Conservation (phyloP, 2,797 vertebrate species). For the Uromys caudimaculatus region DNA sequence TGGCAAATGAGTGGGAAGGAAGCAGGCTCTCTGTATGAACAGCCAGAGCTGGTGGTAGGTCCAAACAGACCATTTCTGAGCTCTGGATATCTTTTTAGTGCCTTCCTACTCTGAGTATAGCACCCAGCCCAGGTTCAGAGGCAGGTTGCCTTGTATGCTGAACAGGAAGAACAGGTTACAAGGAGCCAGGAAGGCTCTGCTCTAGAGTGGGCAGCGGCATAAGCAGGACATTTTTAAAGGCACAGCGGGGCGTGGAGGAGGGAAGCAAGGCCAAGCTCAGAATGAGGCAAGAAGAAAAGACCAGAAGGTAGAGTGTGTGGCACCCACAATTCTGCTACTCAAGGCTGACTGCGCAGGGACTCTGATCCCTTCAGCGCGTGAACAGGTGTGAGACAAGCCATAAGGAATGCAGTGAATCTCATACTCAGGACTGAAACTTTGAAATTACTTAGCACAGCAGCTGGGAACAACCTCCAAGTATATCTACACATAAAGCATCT, state of each 20-base stretch:
- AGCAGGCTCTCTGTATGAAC: background rate
- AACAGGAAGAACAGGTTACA: background rate
- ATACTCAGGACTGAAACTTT: constrained; percentile 56
- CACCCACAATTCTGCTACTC: background rate
- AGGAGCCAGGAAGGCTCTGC: background rate
- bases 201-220: background rate
- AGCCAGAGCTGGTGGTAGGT: background rate
- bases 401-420: constrained; percentile 55
- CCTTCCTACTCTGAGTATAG: background rate
- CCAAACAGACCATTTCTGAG: background rate
- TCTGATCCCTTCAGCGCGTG: constrained; percentile 20
- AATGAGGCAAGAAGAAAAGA: background rate
- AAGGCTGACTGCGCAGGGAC: background rate
- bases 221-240: background rate
- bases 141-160: background rate
- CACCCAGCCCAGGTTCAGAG: background rate
- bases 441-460: constrained; percentile 48
- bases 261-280: background rate
- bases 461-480: constrained; percentile 43
- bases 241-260: background rate
- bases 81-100: constrained; percentile 27
- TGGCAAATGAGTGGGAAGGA: constrained; percentile 16
- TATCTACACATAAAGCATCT: background rate
- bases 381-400: constrained; percentile 23
- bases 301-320: background rate